A percentile compares a stretch with the other conserved stretches of the same genome.
Evolutionary conservation across 2,797 vertebrate species (phyloP).

Genomic region (Parauchenoglanis punctatus): DNA sequence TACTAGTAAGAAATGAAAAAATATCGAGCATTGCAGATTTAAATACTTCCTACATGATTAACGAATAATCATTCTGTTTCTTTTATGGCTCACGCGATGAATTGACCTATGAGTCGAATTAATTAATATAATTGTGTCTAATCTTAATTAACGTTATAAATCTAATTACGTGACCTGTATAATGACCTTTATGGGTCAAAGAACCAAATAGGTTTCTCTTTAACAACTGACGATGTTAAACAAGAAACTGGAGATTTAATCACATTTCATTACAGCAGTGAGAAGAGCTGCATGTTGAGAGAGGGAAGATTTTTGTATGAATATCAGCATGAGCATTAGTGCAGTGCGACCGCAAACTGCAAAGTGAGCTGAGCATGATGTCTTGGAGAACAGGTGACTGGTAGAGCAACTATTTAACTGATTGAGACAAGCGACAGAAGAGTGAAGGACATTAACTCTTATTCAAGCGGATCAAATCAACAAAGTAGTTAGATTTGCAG

Average conservation of each 20-base stretch:
- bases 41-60: neutral
- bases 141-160: neutral
- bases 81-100: neutral
- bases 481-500: neutral
- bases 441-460: neutral
- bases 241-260: neutral
- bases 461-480: neutral
- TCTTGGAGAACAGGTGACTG: neutral
- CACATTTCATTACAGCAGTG: neutral
- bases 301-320: neutral
- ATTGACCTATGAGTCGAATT: neutral
- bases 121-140: neutral
- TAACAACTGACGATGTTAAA: neutral
- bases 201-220: neutral
- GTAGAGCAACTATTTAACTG: neutral
- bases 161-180: neutral
- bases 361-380: neutral
- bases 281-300: neutral
- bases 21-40: neutral
- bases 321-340: neutral
- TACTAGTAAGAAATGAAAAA: neutral
- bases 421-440: neutral
- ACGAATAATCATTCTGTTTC: neutral
- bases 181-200: neutral
- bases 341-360: constrained; percentile 13